Conservation (phyloP, 2,113 vertebrate genomes). For the Falco punctatus region DNA sequence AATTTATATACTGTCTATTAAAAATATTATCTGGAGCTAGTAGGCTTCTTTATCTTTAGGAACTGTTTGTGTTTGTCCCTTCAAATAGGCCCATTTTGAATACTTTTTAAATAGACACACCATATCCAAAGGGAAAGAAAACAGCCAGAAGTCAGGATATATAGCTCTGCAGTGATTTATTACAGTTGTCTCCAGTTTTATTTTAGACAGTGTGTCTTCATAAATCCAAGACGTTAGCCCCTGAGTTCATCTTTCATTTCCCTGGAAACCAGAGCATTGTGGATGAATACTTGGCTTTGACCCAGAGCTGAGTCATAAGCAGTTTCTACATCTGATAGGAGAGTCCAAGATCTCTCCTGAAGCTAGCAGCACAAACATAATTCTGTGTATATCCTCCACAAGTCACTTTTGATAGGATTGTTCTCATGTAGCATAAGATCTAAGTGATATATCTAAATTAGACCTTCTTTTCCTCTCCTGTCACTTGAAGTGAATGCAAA, state of each 20-base stretch:
- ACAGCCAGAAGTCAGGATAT: neutral
- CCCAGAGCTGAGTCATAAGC: neutral
- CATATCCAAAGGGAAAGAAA: neutral
- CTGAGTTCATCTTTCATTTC: neutral
- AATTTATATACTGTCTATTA: neutral
- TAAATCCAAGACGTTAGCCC: neutral
- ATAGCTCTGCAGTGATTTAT: neutral
- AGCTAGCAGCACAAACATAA: neutral
- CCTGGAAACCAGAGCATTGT: neutral
- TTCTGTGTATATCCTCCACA: neutral
- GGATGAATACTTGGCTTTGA: neutral
- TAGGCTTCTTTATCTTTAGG: neutral
- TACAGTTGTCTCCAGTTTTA: neutral
- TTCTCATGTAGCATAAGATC: neutral
- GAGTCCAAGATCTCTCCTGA: neutral
- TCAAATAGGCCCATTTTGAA: neutral
- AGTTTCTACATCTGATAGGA: neutral
- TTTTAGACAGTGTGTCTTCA: neutral
- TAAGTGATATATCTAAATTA: neutral
- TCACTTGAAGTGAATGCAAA: neutral
- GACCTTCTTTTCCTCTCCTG: neutral
- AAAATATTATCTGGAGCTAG: neutral
- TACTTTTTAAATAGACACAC: neutral
- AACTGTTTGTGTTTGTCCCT: neutral
- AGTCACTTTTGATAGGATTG: neutral